These are phyloP conservation scores for Ceyx melanurus DNA, from an alignment of 2,113 vertebrate species.

Conservation along the genomic window DNA sequence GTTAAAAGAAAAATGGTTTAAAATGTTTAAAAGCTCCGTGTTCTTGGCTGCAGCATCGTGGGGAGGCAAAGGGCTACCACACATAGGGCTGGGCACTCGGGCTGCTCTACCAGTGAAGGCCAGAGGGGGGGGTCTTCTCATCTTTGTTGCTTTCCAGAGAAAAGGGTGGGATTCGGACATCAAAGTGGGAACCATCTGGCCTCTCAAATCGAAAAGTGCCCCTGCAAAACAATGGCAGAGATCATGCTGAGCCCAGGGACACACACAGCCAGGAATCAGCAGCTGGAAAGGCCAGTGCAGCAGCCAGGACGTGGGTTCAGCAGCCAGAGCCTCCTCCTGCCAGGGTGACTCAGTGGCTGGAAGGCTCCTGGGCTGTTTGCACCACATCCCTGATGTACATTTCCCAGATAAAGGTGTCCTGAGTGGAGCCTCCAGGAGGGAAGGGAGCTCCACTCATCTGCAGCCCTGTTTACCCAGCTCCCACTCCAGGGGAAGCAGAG, in stretches of 20 bases:
- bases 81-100: background rate
- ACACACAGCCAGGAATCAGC: background rate
- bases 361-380: background rate
- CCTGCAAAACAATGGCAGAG: conserved; percentile 74
- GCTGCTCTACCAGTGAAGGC: conserved; percentile 87
- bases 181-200: conserved; percentile 94
- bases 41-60: conserved; percentile 34
- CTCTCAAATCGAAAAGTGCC: conserved; percentile 97
- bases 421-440: background rate
- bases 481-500: background rate
- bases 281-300: background rate
- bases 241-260: background rate
- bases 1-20: conserved; percentile 50
- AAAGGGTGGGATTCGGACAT: conserved; percentile 97
- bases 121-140: conserved; percentile 95
- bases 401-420: background rate
- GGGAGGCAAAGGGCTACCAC: conserved; percentile 56
- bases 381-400: background rate
- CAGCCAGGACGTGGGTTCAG: background rate
- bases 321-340: background rate
- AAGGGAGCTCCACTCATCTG: background rate
- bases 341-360: background rate
- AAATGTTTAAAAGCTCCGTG: conserved; percentile 41
- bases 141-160: conserved; percentile 99
- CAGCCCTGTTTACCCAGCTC: background rate